phyloP scores from a whole-genome alignment of 2,888 invertebrate species.

The Drosophila paranaensis region DNA sequence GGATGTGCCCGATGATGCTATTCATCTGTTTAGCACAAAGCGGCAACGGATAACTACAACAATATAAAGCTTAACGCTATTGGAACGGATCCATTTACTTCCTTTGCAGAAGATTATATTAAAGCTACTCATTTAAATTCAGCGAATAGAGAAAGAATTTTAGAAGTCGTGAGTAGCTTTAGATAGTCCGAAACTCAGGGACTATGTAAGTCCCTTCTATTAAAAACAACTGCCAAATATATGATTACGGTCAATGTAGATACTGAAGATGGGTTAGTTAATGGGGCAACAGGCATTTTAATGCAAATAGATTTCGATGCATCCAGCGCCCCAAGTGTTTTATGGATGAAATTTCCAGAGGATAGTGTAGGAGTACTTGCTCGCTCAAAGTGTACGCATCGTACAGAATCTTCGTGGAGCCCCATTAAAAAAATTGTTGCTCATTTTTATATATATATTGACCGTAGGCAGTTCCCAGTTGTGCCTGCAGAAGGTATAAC shows the following conservation, averaged over 20 bases:
- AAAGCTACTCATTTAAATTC: too few species aligned
- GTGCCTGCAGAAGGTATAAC: background rate
- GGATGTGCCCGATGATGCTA: too few species aligned
- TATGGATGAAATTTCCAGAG: background rate
- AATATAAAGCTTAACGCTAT: background rate
- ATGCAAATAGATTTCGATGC: background rate
- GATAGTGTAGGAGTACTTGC: background rate
- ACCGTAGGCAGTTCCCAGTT: background rate
- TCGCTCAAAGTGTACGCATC: slow-evolving; percentile 1
- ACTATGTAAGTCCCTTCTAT: background rate
- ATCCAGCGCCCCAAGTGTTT: slow-evolving; percentile 2
- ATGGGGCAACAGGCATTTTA: background rate
- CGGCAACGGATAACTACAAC: background rate
- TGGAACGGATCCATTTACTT: background rate
- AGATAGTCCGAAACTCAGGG: background rate
- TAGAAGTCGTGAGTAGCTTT: too few species aligned
- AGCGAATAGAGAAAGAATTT: too few species aligned
- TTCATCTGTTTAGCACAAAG: too few species aligned
- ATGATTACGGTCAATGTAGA: background rate
- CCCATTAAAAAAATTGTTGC: background rate
- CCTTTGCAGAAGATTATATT: background rate
- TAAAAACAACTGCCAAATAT: background rate
- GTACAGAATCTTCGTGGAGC: background rate
- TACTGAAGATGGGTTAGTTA: background rate
- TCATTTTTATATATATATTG: too few species aligned